These are phyloP conservation scores for Phalangium opilio DNA, from an alignment of 2,888 invertebrate species.

Conservation along the genomic window DNA sequence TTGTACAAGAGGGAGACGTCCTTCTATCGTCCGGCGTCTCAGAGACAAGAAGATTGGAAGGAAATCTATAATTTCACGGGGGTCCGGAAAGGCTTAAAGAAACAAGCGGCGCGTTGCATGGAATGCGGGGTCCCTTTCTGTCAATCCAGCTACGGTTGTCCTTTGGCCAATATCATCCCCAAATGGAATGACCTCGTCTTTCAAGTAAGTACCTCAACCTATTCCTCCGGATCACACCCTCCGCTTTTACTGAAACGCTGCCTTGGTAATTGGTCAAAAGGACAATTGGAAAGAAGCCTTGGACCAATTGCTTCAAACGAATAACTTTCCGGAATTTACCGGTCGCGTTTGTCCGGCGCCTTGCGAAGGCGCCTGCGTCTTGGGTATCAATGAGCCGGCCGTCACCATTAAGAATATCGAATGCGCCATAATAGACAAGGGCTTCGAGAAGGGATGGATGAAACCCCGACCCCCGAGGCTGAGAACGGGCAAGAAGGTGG, in stretches of 20 bases:
- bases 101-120: slow-evolving; percentile 90
- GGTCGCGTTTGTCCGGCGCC: slow-evolving; percentile 76
- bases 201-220: too few relatives aligned
- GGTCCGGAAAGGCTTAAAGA: slow-evolving; percentile 63
- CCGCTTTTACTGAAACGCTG: too few relatives aligned
- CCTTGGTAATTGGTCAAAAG: too few relatives aligned
- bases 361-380: slow-evolving; percentile 94
- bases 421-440: slow-evolving; percentile 95
- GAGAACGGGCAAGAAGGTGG: slow-evolving; percentile 66
- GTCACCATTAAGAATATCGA: slow-evolving; percentile 99
- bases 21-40: slow-evolving; percentile 68
- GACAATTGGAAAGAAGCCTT: slow-evolving; percentile 89
- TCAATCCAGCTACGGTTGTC: slow-evolving; percentile 86
- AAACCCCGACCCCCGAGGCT: slow-evolving; percentile 55
- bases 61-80: slow-evolving; percentile 81
- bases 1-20: slow-evolving; percentile 82
- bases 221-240: too few relatives aligned
- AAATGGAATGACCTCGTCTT: slow-evolving; percentile 98
- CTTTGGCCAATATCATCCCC: slow-evolving; percentile 94
- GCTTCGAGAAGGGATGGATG: slow-evolving; percentile 92
- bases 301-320: slow-evolving; percentile 83
- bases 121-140: slow-evolving; percentile 99
- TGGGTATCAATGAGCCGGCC: slow-evolving; percentile 86
- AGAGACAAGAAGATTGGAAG: slow-evolving; percentile 83
- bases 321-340: slow-evolving; percentile 96